A percentile compares a stretch with the other conserved stretches of the same genome.
phyloP scores from a whole-genome alignment of 2,113 vertebrate genomes.

The Aphyosemion australe region DNA sequence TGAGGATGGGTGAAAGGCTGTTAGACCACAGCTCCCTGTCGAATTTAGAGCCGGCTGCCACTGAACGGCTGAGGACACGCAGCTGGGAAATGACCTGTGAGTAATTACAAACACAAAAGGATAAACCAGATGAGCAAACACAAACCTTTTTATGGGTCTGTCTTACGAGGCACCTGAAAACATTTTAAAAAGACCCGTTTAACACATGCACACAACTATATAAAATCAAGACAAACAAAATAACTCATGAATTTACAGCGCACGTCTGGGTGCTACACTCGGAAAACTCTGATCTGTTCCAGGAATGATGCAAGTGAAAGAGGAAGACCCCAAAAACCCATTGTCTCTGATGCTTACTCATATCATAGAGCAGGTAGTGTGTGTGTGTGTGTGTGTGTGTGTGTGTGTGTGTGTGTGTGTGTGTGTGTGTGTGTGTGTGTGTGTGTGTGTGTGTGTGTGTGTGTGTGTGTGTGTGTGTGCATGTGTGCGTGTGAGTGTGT shows the following conservation, averaged over 20 bases:
- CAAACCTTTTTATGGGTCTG: background rate
- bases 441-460: background rate
- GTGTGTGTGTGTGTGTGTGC: background rate
- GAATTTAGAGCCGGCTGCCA: constrained; percentile 91
- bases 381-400: constrained; percentile 40
- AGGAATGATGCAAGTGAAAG: constrained; percentile 25
- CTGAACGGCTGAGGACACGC: constrained; percentile 87
- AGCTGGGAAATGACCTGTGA: constrained; percentile 94
- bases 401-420: background rate
- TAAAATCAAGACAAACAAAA: no score
- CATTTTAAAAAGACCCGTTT: background rate
- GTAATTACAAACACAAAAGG: constrained; percentile 19
- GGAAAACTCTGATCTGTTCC: background rate
- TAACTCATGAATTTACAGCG: background rate
- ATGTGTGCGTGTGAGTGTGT: background rate
- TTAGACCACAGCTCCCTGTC: constrained; percentile 95
- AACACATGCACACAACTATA: no score
- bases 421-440: constrained; percentile 1
- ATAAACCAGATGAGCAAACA: background rate
- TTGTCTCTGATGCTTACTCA: constrained; percentile 50
- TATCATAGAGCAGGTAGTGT: constrained; percentile 53
- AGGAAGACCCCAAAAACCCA: constrained; percentile 22
- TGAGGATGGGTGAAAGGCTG: constrained; percentile 93
- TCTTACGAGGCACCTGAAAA: background rate
- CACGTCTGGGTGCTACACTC: background rate